A percentile compares a stretch with the other conserved stretches of the same genome.
Conservation (phyloP, 2,797 vertebrate genomes). For the Dendrocincla tyrannina region DNA sequence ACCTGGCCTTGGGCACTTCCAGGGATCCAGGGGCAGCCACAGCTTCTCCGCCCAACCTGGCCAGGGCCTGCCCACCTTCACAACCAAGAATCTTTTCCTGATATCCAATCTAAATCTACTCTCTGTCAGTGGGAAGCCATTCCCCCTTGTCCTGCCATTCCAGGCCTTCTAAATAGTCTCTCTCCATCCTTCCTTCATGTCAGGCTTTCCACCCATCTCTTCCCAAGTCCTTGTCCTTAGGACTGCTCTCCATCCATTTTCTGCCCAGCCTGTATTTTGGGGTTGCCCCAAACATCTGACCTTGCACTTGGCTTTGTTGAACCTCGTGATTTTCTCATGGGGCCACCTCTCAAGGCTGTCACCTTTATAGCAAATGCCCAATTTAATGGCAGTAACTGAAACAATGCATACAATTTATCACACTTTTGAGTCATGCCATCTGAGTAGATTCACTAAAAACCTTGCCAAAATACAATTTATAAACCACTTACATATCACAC, state of each 20-base stretch:
- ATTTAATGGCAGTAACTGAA: background rate
- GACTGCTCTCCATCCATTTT: background rate
- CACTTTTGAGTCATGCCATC: background rate
- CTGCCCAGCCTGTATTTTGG: background rate
- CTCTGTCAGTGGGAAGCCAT: background rate
- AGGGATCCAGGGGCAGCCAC: background rate
- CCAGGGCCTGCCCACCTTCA: background rate
- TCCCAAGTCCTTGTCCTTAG: background rate
- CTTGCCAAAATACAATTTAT: background rate
- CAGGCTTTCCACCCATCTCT: background rate
- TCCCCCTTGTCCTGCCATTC: background rate
- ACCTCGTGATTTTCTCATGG: background rate
- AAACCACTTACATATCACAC: background rate
- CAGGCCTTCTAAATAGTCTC: background rate
- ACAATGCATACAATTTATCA: background rate
- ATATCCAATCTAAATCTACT: background rate
- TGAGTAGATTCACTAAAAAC: background rate
- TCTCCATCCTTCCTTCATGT: background rate
- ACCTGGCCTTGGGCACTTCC: accelerated
- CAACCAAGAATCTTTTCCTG: background rate
- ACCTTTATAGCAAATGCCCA: background rate
- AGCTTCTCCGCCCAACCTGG: background rate
- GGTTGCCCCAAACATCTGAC: background rate
- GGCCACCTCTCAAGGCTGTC: background rate
- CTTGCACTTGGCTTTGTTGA: background rate